Base-by-base conservation (phyloP, 1,140 invertebrate species). In the Drosophila triauraria region DNA sequence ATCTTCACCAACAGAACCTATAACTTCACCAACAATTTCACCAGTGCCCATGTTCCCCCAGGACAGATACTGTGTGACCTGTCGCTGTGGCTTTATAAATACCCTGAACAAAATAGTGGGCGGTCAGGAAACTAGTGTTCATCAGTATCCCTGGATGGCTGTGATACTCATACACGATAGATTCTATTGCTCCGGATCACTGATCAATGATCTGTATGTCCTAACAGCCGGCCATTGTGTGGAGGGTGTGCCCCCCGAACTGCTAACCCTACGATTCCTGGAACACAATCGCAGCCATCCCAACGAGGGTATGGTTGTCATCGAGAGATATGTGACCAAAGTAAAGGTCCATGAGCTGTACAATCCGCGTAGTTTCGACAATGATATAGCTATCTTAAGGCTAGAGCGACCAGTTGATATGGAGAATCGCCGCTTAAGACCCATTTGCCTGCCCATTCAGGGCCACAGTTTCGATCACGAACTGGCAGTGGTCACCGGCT, bases 331-430 rank as follows among this genome's bases (percentile, higher is more conserved):
- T 13, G 85, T 76, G 0, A 23, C 17, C 7, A 38, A 54, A 6
- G 78, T 94, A 0, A 93, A 84, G 3, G 59, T 94, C 5, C 97
- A 97, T 80, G 94, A 95, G 15, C 93, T 95, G 46, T 97, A 96
- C 92, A 95, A 96, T 91, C 88, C 94, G 2, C 93, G 94, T 20
- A 96, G 94, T 2, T 96, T 95, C 76, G 95, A 97, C 88, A 96
- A 97, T 82, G 97, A 98, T 80, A 97, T 98, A 60, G 97, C 96
- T 0, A 92, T 98, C 2, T 92, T 98, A 20, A 94, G 95, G 56
- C 93, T 98, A 43, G 94, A 95, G 65, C 82, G 94, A n/a, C 94
- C 95, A 0, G 93, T 97, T 2, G 72, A 76, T 27, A 92, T 94
- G 7, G 94, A 95, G 42, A 94, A 94, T 47, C 93, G 93, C 13